These are phyloP conservation scores for Amphiduros pacificus DNA, from an alignment of 2,888 invertebrate genomes.

Conservation along the genomic window DNA sequence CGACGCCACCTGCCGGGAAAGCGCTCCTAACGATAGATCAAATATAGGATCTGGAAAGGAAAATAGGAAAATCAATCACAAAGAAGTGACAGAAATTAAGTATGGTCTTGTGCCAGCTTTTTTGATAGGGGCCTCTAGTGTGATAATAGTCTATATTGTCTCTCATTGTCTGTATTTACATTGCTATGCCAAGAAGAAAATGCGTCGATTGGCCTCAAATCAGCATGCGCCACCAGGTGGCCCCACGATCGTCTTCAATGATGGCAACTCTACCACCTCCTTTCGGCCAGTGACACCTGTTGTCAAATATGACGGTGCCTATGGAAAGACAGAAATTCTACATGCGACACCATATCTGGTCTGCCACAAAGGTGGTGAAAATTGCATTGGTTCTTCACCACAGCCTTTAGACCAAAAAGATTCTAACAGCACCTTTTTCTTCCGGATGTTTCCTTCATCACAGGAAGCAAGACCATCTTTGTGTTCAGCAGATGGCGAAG, in stretches of 20 bases:
- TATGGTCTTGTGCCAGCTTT: slow-evolving; percentile 32
- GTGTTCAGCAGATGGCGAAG: not conserved
- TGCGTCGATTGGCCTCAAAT: not conserved
- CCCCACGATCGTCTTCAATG: slow-evolving; percentile 20
- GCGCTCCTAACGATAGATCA: too few relatives aligned
- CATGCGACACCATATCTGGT: slow-evolving; percentile 22
- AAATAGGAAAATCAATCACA: too few relatives aligned
- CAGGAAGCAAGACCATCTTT: not conserved
- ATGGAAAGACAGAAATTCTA: slow-evolving; percentile 22
- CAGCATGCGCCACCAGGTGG: too few relatives aligned
- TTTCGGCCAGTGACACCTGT: too few relatives aligned
- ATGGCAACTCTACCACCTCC: slow-evolving; percentile 3
- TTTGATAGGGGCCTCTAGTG: slow-evolving; percentile 31
- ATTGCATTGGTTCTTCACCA: too few relatives aligned
- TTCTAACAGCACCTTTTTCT: too few relatives aligned
- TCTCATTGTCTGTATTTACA: slow-evolving; percentile 30
- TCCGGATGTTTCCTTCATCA: not conserved
- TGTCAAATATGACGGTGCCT: slow-evolving; percentile 19
- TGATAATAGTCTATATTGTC: slow-evolving; percentile 29
- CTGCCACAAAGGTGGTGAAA: not conserved
- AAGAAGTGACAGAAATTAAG: too few relatives aligned
- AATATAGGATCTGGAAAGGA: too few relatives aligned
- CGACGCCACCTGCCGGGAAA: too few relatives aligned
- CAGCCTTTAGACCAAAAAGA: too few relatives aligned
- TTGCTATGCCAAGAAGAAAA: slow-evolving; percentile 24